Evolutionary conservation across 2,888 invertebrate species (phyloP).

Genomic region (Diaphora mendica): DNA sequence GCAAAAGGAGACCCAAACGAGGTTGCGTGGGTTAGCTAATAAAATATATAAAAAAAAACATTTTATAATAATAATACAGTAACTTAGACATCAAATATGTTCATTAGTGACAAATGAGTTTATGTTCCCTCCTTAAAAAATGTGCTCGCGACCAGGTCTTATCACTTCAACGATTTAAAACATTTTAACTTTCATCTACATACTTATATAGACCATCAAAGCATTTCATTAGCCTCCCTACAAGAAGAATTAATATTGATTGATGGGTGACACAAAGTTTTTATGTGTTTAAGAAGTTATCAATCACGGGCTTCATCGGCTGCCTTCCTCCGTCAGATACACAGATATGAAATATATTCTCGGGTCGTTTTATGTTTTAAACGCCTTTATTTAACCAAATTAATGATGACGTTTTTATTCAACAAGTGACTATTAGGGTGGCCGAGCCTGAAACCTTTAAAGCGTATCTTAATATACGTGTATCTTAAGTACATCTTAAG

Average conservation of each 20-base stretch:
- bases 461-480: not conserved
- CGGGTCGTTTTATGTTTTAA: constrained; percentile 67
- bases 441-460: constrained; percentile 16
- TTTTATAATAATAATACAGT: too few species aligned
- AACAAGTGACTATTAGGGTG: constrained; percentile 45
- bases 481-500: too few species aligned
- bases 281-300: constrained; percentile 73
- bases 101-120: not conserved
- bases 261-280: constrained; percentile 82
- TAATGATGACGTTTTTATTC: constrained; percentile 58
- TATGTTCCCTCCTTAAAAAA: not conserved
- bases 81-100: not conserved
- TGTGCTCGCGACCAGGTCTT: not conserved
- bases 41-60: too few species aligned
- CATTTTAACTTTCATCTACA: not conserved
- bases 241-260: constrained; percentile 77
- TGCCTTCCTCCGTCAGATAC: constrained; percentile 53
- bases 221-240: constrained; percentile 52
- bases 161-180: not conserved
- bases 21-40: too few species aligned
- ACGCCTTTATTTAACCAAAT: constrained; percentile 57
- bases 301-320: constrained; percentile 66
- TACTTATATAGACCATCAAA: constrained; percentile 8
- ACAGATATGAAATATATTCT: constrained; percentile 58
- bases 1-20: too few species aligned